Evolutionary conservation across 2,797 vertebrate species (phyloP).

Genomic region (Aulostomus chinensis): DNA sequence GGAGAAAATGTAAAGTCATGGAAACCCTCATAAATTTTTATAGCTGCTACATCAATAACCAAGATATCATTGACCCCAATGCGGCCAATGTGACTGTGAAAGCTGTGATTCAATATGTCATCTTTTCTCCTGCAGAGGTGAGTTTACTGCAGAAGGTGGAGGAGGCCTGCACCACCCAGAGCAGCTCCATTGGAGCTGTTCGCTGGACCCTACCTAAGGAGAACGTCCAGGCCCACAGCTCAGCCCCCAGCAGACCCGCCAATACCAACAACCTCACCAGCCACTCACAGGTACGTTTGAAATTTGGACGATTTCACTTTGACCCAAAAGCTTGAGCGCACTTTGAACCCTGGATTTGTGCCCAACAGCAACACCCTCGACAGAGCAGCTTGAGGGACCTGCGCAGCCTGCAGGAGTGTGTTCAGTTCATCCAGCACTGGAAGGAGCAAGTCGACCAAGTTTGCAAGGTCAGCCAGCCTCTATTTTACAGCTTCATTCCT

Average conservation of each 20-base stretch:
- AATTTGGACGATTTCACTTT: no score
- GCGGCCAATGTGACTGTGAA: no score
- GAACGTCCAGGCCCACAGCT: conserved; percentile 68
- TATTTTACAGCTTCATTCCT: no score
- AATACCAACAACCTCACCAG: conserved; percentile 16
- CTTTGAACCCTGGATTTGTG: no score
- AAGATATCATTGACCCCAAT: no score
- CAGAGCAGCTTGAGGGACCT: conserved; percentile 73
- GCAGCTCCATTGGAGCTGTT: conserved; percentile 73
- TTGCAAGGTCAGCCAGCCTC: conserved; percentile 70
- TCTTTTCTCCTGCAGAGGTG: conserved; percentile 10
- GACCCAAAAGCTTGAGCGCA: no score
- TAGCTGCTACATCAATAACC: no score
- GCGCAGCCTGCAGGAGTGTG: conserved; percentile 79
- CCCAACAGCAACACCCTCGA: conserved; percentile 46
- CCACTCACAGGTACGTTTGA: conserved; percentile 68
- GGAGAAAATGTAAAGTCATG: no score
- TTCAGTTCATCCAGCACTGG: conserved; percentile 79
- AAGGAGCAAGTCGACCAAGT: conserved; percentile 79
- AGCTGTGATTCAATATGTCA: not conserved
- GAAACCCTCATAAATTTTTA: no score
- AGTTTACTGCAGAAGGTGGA: conserved; percentile 29
- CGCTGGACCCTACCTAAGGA: conserved; percentile 73
- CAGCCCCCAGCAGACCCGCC: conserved; percentile 58
- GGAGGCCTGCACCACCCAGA: conserved; percentile 48